phyloP scores from a whole-genome alignment of 2,797 vertebrate species.

The Girardinus metallicus region DNA sequence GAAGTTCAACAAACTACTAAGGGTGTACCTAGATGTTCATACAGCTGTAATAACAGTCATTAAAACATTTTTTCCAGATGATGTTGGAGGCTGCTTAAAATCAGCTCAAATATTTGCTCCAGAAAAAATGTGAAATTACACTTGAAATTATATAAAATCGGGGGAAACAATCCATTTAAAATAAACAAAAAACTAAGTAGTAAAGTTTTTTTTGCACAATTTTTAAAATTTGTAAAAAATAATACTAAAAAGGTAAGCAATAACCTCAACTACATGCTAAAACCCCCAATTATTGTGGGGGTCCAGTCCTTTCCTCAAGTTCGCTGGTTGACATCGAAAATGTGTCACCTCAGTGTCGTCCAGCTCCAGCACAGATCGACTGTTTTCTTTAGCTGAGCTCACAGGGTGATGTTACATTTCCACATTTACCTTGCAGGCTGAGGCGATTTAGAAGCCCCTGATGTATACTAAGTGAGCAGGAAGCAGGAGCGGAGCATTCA shows the following conservation, averaged over 20 bases:
- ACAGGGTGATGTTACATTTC: slow-evolving; percentile 42
- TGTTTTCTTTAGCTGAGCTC: slow-evolving; percentile 26
- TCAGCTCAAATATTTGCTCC: neutral
- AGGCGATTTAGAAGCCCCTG: slow-evolving; percentile 41
- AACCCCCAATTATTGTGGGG: slow-evolving; percentile 27
- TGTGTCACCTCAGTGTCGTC: slow-evolving; percentile 24
- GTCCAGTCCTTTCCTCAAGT: slow-evolving; percentile 32
- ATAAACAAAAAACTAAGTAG: neutral
- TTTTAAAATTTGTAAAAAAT: too few species aligned
- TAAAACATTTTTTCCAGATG: neutral
- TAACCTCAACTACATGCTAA: slow-evolving; percentile 27
- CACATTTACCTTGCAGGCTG: slow-evolving; percentile 34
- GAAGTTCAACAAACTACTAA: neutral
- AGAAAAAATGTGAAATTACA: neutral
- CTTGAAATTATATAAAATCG: too few species aligned
- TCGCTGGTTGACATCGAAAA: slow-evolving; percentile 9
- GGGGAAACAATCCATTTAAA: fast-evolving
- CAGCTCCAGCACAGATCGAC: slow-evolving; percentile 9
- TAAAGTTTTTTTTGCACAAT: neutral
- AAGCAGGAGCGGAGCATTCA: slow-evolving; percentile 23
- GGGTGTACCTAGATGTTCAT: neutral
- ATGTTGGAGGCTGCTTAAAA: neutral
- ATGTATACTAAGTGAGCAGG: slow-evolving; percentile 51
- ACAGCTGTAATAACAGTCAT: neutral
- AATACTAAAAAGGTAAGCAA: slow-evolving; percentile 20